These are phyloP conservation scores for Dexiosoma caninum DNA, from an alignment of 2,888 invertebrate genomes.

Conservation along the genomic window DNA sequence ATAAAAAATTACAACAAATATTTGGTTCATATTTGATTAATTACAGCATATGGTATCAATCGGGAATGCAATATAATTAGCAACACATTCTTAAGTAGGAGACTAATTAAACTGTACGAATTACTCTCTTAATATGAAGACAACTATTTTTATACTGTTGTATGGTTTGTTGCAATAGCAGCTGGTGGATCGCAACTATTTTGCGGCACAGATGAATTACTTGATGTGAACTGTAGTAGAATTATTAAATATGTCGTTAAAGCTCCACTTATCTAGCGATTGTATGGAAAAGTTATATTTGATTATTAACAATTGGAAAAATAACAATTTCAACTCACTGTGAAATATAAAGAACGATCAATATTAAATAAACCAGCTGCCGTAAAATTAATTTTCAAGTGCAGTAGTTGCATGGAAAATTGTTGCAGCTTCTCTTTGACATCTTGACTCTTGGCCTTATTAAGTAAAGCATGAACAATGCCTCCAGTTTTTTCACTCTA, in stretches of 20 bases:
- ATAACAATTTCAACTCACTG: constrained; percentile 68
- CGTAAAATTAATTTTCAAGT: constrained; percentile 77
- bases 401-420: constrained; percentile 77
- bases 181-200: background rate
- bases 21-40: too few species aligned
- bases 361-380: constrained; percentile 78
- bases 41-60: too few species aligned
- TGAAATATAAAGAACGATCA: constrained; percentile 77
- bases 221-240: constrained; percentile 76
- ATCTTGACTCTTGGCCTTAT: constrained; percentile 72
- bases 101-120: too few species aligned
- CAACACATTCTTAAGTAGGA: too few species aligned
- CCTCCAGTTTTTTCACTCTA: constrained; percentile 76
- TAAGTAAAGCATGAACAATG: constrained; percentile 74
- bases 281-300: constrained; percentile 17
- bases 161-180: background rate
- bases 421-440: constrained; percentile 75
- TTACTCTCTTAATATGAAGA: background rate
- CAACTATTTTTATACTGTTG: background rate
- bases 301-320: background rate
- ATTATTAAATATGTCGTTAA: constrained; percentile 78
- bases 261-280: constrained; percentile 76
- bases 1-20: too few species aligned
- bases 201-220: constrained; percentile 59
- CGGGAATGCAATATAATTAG: too few species aligned